phyloP scores from a whole-genome alignment of 2,113 vertebrate genomes.

The Oryzias melastigma region DNA sequence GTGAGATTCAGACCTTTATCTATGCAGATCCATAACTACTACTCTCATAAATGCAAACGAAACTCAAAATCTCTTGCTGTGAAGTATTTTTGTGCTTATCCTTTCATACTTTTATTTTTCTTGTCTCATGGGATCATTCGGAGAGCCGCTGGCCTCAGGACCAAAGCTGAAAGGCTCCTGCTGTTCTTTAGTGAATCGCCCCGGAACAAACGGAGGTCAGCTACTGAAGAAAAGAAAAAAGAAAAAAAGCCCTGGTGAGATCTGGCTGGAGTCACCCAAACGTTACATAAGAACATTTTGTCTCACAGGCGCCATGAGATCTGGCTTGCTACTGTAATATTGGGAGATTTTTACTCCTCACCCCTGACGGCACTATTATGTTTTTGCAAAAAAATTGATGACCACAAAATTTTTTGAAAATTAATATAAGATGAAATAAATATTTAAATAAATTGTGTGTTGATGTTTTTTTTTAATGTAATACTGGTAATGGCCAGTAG shows the following conservation, averaged over 20 bases:
- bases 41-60: background rate
- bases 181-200: constrained; percentile 34
- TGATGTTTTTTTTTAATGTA: constrained; percentile 7
- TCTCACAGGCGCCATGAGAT: constrained; percentile 14
- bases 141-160: constrained; percentile 8
- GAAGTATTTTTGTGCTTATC: background rate
- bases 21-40: constrained; percentile 26
- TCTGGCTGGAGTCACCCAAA: constrained; percentile 25
- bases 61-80: constrained; percentile 3
- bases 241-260: constrained; percentile 12
- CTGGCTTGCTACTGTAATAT: constrained; percentile 4
- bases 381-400: constrained; percentile 10
- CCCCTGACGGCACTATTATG: background rate
- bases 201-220: constrained; percentile 39
- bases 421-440: too few relatives aligned
- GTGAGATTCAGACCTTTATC: constrained; percentile 12
- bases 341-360: too few relatives aligned
- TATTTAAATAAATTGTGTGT: too few relatives aligned
- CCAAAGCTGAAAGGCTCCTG: constrained; percentile 27
- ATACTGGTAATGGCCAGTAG: constrained; percentile 25
- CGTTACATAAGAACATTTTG: constrained; percentile 59
- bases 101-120: constrained; percentile 9
- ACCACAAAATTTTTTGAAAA: too few relatives aligned
- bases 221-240: constrained; percentile 15
- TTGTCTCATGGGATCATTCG: constrained; percentile 8